Evolutionary conservation across 2,888 invertebrate genomes (phyloP).

Genomic region (Rutpela maculata): DNA sequence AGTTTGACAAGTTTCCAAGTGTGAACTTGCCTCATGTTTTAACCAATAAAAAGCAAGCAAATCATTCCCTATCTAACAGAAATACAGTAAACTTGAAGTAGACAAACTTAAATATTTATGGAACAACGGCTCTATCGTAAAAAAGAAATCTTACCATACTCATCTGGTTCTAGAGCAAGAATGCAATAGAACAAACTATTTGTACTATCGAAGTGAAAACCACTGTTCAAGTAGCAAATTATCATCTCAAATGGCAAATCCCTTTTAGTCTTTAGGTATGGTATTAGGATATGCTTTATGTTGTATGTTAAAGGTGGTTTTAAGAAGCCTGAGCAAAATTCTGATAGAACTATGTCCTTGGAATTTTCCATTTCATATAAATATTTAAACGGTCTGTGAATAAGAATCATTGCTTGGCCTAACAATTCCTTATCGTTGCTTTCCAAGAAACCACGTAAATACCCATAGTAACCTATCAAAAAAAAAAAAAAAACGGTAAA

Average conservation of each 20-base stretch:
- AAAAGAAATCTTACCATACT: conserved; percentile 77
- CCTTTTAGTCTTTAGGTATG: conserved; percentile 77
- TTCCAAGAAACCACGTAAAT: conserved; percentile 83
- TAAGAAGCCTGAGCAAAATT: conserved; percentile 82
- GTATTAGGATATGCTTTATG: conserved; percentile 82
- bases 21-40: too few species aligned
- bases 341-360: conserved; percentile 74
- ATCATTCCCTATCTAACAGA: too few species aligned
- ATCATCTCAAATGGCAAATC: conserved; percentile 74
- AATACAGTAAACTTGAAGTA: too few species aligned
- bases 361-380: conserved; percentile 74
- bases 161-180: conserved; percentile 80
- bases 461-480: conserved; percentile 82
- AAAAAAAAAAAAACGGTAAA: conserved; percentile 33
- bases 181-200: conserved; percentile 81
- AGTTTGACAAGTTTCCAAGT: too few species aligned
- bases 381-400: conserved; percentile 84
- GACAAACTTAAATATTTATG: too few species aligned
- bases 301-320: conserved; percentile 81
- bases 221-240: conserved; percentile 68
- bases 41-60: too few species aligned
- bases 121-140: neutral
- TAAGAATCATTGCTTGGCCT: conserved; percentile 84
- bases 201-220: conserved; percentile 72
- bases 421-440: conserved; percentile 78